Base-by-base conservation (phyloP, 1,140 invertebrate species). In the Triops cancriformis region DNA sequence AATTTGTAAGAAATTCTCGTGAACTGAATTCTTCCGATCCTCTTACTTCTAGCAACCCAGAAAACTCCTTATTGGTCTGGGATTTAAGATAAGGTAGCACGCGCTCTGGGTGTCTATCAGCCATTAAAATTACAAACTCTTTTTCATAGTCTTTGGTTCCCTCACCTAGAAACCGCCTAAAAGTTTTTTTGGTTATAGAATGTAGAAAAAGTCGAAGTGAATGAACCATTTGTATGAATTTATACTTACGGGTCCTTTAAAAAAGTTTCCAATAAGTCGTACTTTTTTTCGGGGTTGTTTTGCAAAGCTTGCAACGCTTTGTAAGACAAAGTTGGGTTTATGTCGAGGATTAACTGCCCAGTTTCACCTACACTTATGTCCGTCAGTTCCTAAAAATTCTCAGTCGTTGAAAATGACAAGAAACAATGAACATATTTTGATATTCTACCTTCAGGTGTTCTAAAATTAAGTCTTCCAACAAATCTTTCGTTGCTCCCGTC, bases 1-100 rank as follows among this genome's bases (percentile, higher is more conserved):
- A 23, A n/a, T n/a, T n/a, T n/a, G n/a, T n/a, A 74, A 73, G 28
- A 73, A 73, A 74, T 64, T 1, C 1, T 18, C 14, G 18, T 14
- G 26, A 64, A 76, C 23, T 26, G 51, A 80, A 79, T 77, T 82
- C 87, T 86, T 79, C 84, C 81, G 18, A n/a, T 87, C 78, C 28
- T 85, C 84, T 79, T 86, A 80, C 75, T 88, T 85, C 14, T 23
- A 64, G 51, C 18, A 64, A 64, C 10, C 23, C 51, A 18, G 51
- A 64, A 64, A 64, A 86, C 79, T 76, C 86, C 81, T 80, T 88
- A 88, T 1, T 84, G 84, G 12, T 85, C 83, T 85, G 81, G 45
- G 83, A 83, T 73, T 86, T 85, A 0, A 84, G 81, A 85, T 82
- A 86, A 80, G 80, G 83, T 80, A 76, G 83, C n/a, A 87, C 87